Evolutionary conservation across 2,797 vertebrate species (phyloP), one percentile per base, ranked within the genome.

Genomic region (Rhadinocentrus ornatus): DNA sequence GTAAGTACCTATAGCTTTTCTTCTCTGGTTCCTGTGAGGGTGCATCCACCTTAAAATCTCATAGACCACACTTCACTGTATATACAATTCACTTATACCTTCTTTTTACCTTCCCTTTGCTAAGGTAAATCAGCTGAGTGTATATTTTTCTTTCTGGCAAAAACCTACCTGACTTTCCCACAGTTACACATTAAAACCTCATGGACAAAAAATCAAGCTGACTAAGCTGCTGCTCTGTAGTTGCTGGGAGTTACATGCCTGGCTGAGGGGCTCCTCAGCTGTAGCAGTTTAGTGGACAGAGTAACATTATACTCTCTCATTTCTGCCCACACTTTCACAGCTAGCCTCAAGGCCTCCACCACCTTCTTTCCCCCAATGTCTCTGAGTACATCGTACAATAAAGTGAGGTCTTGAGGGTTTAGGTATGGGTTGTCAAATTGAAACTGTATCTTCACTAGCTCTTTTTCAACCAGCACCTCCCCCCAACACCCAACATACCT

Each of bases 351-450:
- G 63, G 62, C 75, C 78, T 15, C 67, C 67, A 56, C 58, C 69
- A 54, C 31, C 55, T 72, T 41, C 64, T 78, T 81, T 73, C 69
- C 55, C 50, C 63, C 52, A 46, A 52, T 74, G 66, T 79, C 62
- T 64, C 41, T 71, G 63, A 85, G 71, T 72, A 39, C 32, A 32
- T 50, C 26, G 53, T 32, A 73, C 78, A 78, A 61, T 69, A 64
- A 81, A 76, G 48, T 71, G 41, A 66, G 18, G 15, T 85, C 74
- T 78, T 82, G 73, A 82, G 71, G 69, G 59, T 87, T 75, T 69
- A 75, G 46, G 54, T 85, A 68, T 83, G 34, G 57, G 66, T 81
- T 66, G 66, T 76, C 66, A 69, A 70, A 72, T 65, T 46, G 34
- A 77, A 15, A 71, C 52, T 71, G 66, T 75, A 69, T 80, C 66